Conservation (phyloP, 2,797 vertebrate species). For the Atherinosoma microstoma region DNA sequence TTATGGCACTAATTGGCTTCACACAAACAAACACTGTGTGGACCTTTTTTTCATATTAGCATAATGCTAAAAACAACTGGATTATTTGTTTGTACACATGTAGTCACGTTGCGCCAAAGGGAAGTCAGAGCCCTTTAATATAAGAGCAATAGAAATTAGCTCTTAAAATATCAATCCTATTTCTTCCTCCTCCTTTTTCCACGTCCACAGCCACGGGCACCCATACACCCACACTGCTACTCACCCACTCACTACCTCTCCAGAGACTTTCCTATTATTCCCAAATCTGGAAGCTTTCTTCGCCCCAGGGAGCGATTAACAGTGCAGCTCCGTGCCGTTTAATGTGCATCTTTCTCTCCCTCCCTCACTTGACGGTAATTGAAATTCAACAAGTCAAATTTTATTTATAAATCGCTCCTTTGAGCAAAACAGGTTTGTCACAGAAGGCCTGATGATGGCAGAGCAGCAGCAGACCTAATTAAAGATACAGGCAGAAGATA, state of each 20-base stretch:
- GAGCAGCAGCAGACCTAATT: conserved; percentile 49
- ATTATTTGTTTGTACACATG: conserved; percentile 67
- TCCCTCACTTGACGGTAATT: conserved; percentile 65
- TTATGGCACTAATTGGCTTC: conserved; percentile 45
- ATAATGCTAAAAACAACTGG: conserved; percentile 64
- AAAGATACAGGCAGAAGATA: conserved; percentile 52
- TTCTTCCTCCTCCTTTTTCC: conserved; percentile 23
- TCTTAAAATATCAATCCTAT: conserved; percentile 65
- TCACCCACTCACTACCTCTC: conserved; percentile 66
- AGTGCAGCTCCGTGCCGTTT: conserved; percentile 43
- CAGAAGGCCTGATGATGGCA: conserved; percentile 39
- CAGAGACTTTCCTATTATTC: conserved; percentile 69
- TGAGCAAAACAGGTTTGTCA: conserved; percentile 72
- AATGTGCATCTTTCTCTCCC: conserved; percentile 51
- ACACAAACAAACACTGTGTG: conserved; percentile 14
- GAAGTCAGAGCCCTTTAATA: conserved; percentile 56
- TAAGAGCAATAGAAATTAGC: conserved; percentile 64
- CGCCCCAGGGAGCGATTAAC: conserved; percentile 74
- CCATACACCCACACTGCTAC: conserved; percentile 57
- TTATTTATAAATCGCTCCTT: conserved; percentile 67
- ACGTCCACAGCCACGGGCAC: conserved; percentile 60
- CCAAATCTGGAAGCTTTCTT: conserved; percentile 60
- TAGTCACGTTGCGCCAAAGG: conserved; percentile 63
- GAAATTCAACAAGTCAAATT: conserved; percentile 78
- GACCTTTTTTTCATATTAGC: conserved; percentile 59